A percentile compares a stretch with the other conserved stretches of the same genome.
Evolutionary conservation across 2,888 invertebrate species (phyloP).

Genomic region (Oligia strigilis): DNA sequence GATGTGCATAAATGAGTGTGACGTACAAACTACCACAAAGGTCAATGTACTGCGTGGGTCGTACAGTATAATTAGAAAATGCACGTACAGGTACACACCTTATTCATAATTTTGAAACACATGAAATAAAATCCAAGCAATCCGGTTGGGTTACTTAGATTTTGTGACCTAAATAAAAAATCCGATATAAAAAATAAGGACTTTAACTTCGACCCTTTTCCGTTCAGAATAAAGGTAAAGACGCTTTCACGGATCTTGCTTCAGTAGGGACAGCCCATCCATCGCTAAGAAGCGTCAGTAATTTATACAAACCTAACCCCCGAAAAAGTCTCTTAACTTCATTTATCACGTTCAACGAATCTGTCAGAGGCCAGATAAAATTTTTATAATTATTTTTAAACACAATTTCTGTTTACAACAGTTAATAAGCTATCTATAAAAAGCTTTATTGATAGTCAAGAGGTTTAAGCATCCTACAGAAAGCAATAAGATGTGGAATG

Average conservation of each 20-base stretch:
- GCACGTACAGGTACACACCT: neutral
- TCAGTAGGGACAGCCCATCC: conserved; percentile 18
- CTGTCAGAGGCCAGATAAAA: conserved; percentile 4
- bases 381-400: conserved; percentile 5
- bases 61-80: neutral
- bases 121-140: neutral
- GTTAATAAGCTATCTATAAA: neutral
- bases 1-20: no score
- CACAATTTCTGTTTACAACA: neutral
- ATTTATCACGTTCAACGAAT: conserved; percentile 3
- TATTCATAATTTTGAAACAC: neutral
- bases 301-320: conserved; percentile 30
- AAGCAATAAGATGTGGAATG: neutral
- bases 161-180: neutral
- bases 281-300: conserved; percentile 26
- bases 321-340: conserved; percentile 13
- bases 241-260: conserved; percentile 19
- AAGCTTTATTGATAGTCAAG: neutral
- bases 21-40: no score
- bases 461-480: neutral
- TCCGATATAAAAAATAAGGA: neutral
- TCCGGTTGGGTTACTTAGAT: no score
- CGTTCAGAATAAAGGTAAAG: conserved; percentile 6
- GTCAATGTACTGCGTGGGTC: neutral
- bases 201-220: conserved; percentile 16